Evolutionary conservation across 2,888 invertebrate genomes (phyloP).

Genomic region (Eupithecia abbreviata): DNA sequence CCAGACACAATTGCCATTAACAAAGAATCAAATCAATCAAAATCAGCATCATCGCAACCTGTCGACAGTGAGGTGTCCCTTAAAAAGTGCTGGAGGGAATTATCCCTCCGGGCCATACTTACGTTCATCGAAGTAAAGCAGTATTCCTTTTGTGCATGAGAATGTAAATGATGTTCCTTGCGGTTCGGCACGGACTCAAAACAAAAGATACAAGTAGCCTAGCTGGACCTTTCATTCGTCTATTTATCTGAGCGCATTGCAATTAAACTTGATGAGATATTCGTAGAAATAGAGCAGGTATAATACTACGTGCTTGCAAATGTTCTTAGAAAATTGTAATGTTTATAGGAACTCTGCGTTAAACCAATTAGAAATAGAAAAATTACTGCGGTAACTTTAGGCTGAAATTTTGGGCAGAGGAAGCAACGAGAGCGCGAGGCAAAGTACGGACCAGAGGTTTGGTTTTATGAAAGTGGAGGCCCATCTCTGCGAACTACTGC

Average conservation of each 20-base stretch:
- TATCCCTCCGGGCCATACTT: no score
- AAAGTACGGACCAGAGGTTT: background rate
- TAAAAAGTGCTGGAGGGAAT: no score
- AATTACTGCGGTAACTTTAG: background rate
- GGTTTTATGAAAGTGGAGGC: background rate
- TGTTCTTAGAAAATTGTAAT: slow-evolving; percentile 24
- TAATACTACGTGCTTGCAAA: slow-evolving; percentile 31
- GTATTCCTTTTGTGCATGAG: no score
- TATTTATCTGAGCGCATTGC: background rate
- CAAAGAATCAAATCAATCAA: no score
- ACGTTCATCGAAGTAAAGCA: no score
- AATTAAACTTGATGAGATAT: slow-evolving; percentile 35
- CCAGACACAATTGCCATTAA: no score
- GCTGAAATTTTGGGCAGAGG: background rate
- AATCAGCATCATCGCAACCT: no score
- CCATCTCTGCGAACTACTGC: background rate
- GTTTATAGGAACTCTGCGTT: background rate
- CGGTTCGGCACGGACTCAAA: background rate
- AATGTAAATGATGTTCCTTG: no score
- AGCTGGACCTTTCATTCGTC: slow-evolving; percentile 10
- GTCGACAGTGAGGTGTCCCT: no score
- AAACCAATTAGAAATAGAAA: slow-evolving; percentile 9
- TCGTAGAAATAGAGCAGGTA: slow-evolving; percentile 33
- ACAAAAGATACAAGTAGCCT: slow-evolving; percentile 5
- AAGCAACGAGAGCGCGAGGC: background rate